Evolutionary conservation across 2,888 invertebrate genomes (phyloP).

Genomic region (Chaitophorus viminalis): DNA sequence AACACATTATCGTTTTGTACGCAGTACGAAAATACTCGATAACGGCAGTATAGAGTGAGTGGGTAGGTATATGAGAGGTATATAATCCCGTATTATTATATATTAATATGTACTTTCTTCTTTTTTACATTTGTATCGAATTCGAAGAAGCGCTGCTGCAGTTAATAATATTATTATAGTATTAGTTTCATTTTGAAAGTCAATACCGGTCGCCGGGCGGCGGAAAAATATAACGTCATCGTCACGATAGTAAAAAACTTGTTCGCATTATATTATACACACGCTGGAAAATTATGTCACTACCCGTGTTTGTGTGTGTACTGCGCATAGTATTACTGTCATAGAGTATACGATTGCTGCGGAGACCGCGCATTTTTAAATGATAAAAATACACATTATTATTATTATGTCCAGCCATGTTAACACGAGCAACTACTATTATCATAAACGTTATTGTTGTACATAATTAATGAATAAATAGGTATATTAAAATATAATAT

Average conservation of each 20-base stretch:
- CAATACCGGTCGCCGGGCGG: slow-evolving; percentile 20
- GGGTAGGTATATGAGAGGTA: background rate
- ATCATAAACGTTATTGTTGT: no score
- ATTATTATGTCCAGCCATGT: background rate
- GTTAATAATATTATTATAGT: background rate
- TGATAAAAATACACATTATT: background rate
- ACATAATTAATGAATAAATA: no score
- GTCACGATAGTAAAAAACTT: slow-evolving; percentile 42
- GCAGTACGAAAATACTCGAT: background rate
- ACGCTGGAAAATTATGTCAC: background rate
- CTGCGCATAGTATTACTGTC: background rate
- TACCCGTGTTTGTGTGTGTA: background rate
- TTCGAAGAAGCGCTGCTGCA: slow-evolving; percentile 5
- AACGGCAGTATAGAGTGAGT: background rate
- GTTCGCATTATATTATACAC: slow-evolving; percentile 10
- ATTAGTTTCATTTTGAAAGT: slow-evolving; percentile 42
- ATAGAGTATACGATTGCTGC: background rate
- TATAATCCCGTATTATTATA: background rate
- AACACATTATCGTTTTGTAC: background rate
- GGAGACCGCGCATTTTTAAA: background rate
- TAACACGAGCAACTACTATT: background rate
- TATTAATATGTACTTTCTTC: background rate
- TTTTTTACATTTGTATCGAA: background rate
- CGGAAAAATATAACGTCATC: background rate
- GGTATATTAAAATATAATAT: no score